phyloP scores from a whole-genome alignment of 2,888 invertebrate species.

The Anorthoa munda region DNA sequence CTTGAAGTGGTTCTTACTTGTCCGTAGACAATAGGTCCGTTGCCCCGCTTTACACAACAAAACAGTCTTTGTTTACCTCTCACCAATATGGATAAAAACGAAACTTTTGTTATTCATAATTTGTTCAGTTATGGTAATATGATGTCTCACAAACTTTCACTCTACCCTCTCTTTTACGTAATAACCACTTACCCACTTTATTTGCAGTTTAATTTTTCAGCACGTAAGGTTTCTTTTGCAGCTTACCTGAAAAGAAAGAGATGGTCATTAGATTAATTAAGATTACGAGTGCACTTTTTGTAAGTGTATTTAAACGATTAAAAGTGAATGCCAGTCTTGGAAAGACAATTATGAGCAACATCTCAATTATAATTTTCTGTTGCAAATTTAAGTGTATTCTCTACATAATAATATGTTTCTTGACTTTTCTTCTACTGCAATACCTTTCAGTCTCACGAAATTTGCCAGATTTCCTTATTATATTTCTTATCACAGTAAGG shows the following conservation, averaged over 20 bases:
- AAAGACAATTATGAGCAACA: constrained; percentile 34
- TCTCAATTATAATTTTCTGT: constrained; percentile 24
- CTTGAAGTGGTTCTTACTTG: not conserved
- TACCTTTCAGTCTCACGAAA: not conserved
- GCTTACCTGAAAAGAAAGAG: constrained; percentile 68
- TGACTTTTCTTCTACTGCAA: not conserved
- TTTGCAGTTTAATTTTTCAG: constrained; percentile 12
- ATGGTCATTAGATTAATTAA: constrained; percentile 63
- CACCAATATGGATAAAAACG: constrained; percentile 29
- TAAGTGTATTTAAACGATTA: constrained; percentile 50
- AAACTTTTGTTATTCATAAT: constrained; percentile 62
- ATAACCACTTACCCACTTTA: constrained; percentile 39
- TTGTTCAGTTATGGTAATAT: constrained; percentile 62
- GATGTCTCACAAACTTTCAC: constrained; percentile 62
- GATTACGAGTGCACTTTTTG: constrained; percentile 51
- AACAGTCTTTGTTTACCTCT: constrained; percentile 21
- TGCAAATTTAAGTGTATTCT: constrained; percentile 14
- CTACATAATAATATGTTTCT: constrained; percentile 1
- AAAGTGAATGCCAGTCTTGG: constrained; percentile 32
- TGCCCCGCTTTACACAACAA: constrained; percentile 10
- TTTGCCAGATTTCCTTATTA: not conserved
- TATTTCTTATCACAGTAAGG: not conserved
- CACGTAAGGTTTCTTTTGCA: constrained; percentile 25
- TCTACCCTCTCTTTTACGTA: constrained; percentile 57
- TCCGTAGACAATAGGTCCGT: constrained; percentile 2